Conservation (phyloP, 2,888 invertebrate genomes). For the Pimpla rufipes region DNA sequence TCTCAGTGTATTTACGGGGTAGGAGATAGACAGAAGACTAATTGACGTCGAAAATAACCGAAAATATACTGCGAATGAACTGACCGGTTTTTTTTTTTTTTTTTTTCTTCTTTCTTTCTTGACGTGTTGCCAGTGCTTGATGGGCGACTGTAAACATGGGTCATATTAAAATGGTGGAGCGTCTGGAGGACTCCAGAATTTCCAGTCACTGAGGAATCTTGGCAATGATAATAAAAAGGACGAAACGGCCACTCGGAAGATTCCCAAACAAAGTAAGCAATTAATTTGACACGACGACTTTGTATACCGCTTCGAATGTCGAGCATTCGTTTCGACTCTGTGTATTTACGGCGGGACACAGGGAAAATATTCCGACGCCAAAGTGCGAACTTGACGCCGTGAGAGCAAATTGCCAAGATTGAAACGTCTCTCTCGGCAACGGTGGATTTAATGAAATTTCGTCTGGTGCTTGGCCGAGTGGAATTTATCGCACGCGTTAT, state of each 20-base stretch:
- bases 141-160: slow-evolving; percentile 68
- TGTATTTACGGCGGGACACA: not conserved
- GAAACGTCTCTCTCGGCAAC: slow-evolving; percentile 46
- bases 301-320: not conserved
- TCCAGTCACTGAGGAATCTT: not conserved
- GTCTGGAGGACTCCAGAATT: not conserved
- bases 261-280: not conserved
- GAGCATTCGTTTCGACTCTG: not conserved
- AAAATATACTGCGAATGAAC: no score
- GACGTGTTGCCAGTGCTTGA: slow-evolving; percentile 46
- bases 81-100: no score
- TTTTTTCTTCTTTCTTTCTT: slow-evolving; percentile 10
- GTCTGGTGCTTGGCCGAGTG: slow-evolving; percentile 20
- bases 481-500: slow-evolving; percentile 50
- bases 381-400: slow-evolving; percentile 23
- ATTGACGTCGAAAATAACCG: no score
- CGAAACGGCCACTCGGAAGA: slow-evolving; percentile 8
- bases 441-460: slow-evolving; percentile 54
- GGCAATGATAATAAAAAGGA: slow-evolving; percentile 22
- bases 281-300: slow-evolving; percentile 32
- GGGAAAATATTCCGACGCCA: not conserved
- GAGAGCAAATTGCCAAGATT: slow-evolving; percentile 51
- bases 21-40: no score
- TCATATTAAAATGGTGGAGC: slow-evolving; percentile 69
- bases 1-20: slow-evolving; percentile 11